Evolutionary conservation across 2,797 vertebrate species (phyloP).

Genomic region (Esox lucius): DNA sequence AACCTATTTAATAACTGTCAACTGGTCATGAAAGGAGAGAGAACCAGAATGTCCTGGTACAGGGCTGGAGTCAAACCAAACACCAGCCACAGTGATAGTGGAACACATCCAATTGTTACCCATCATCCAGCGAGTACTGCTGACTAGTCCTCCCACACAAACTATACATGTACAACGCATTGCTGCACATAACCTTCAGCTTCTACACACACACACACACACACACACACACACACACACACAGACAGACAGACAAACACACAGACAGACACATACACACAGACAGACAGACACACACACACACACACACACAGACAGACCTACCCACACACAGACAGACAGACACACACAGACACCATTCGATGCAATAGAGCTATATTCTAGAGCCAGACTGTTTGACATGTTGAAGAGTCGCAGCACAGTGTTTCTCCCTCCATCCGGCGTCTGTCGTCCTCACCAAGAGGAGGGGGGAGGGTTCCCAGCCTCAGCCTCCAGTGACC

Average conservation of each 20-base stretch:
- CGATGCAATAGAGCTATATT: not conserved
- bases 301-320: not conserved
- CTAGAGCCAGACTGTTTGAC: not conserved
- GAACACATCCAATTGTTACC: no score
- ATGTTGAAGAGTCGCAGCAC: constrained; percentile 44
- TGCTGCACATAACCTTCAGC: not conserved
- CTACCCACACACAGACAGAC: constrained; percentile 17
- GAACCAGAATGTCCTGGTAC: not conserved
- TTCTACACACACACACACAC: not conserved
- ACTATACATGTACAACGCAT: not conserved
- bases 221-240: constrained; percentile 15
- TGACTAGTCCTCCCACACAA: not conserved
- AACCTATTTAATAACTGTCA: not conserved
- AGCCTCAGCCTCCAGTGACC: not conserved
- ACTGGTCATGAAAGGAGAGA: not conserved
- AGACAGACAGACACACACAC: not conserved
- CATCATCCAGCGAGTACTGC: no score
- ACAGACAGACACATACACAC: not conserved
- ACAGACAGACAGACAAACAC: not conserved
- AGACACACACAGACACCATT: not conserved
- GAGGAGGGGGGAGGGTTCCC: constrained; percentile 1
- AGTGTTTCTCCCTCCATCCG: constrained; percentile 34
- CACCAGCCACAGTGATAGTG: not conserved
- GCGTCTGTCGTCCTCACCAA: constrained; percentile 16
- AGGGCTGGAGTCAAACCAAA: not conserved